These are phyloP conservation scores for Hypothenemus hampei DNA, from an alignment of 1,140 invertebrate genomes.

Conservation along the genomic window DNA sequence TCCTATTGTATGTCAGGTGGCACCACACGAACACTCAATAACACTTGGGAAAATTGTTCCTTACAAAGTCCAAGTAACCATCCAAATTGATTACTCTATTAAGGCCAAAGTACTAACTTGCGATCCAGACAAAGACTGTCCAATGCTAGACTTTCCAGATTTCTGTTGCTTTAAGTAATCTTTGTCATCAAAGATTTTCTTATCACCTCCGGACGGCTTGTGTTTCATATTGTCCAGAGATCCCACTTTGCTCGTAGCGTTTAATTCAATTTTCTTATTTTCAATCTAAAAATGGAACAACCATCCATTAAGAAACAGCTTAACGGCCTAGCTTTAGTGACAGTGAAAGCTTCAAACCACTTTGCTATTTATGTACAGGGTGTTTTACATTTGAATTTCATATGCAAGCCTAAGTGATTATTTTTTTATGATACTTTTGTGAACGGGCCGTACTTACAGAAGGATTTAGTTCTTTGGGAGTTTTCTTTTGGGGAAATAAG, in stretches of 20 bases:
- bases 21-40: too few relatives aligned
- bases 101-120: conserved; percentile 53
- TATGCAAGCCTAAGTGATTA: too few relatives aligned
- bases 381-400: too few relatives aligned
- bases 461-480: too few relatives aligned
- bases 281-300: conserved; percentile 76
- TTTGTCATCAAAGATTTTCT: conserved; percentile 91
- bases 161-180: conserved; percentile 82
- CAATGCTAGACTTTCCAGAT: conserved; percentile 57
- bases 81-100: too few relatives aligned
- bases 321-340: not conserved
- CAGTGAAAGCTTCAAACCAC: not conserved
- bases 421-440: too few relatives aligned
- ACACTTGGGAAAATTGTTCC: too few relatives aligned
- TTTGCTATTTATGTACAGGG: not conserved
- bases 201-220: conserved; percentile 87
- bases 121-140: conserved; percentile 58
- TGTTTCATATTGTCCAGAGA: conserved; percentile 92
- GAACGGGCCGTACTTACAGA: too few relatives aligned
- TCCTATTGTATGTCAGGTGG: too few relatives aligned
- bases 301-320: too few relatives aligned
- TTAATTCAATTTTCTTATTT: conserved; percentile 78
- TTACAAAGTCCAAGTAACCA: too few relatives aligned
- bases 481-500: too few relatives aligned
- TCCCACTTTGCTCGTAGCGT: conserved; percentile 82